A percentile compares a stretch with the other conserved stretches of the same genome.
phyloP scores from a whole-genome alignment of 2,113 vertebrate genomes.

The Uropsilus gracilis region DNA sequence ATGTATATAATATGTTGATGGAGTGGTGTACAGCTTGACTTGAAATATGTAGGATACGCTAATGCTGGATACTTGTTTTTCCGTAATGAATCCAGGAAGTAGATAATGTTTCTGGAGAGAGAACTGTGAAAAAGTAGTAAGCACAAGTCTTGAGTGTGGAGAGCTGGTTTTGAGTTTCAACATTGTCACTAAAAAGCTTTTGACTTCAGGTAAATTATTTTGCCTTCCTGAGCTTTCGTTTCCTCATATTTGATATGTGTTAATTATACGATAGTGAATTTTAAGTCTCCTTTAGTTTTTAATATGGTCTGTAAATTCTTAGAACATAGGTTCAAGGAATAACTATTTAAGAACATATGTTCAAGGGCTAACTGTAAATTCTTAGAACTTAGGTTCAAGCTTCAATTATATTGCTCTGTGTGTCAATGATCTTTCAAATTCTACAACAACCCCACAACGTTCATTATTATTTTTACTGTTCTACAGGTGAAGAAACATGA shows the following conservation, averaged over 20 bases:
- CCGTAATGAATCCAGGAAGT: not conserved
- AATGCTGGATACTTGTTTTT: not conserved
- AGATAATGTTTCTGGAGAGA: not conserved
- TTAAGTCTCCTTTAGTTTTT: not conserved
- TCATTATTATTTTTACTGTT: not conserved
- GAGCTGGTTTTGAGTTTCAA: not conserved
- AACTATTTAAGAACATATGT: not conserved
- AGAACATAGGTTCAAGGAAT: not conserved
- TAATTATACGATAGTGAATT: not conserved
- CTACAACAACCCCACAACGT: too few relatives aligned
- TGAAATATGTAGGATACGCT: not conserved
- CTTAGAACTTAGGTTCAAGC: not conserved
- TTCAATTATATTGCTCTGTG: not conserved
- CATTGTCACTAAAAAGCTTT: not conserved
- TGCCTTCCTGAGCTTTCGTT: not conserved
- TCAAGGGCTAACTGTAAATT: not conserved
- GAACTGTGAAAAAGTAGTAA: not conserved
- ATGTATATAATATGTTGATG: not conserved
- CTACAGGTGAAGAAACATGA: not conserved
- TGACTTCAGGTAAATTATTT: not conserved
- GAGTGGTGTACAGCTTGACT: not conserved
- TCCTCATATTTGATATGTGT: not conserved
- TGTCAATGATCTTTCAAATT: not conserved
- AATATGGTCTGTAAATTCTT: not conserved
- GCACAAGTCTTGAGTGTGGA: not conserved